These are phyloP conservation scores for Euthynnus affinis DNA, from an alignment of 2,797 vertebrate species.

Conservation along the genomic window DNA sequence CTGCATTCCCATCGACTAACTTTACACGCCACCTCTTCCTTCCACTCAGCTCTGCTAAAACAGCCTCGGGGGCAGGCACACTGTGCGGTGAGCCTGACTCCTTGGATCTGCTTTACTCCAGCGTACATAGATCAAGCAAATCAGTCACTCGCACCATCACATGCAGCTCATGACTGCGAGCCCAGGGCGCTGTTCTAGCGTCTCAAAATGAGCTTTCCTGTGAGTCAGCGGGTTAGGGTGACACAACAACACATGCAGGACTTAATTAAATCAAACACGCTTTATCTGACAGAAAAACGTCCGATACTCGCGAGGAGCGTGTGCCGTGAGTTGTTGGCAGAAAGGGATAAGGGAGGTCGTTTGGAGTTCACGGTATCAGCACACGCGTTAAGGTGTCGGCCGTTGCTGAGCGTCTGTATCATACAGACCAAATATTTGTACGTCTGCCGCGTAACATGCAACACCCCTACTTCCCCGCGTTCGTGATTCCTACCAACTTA, in stretches of 20 bases:
- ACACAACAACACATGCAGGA: background rate
- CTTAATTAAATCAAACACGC: constrained; percentile 7
- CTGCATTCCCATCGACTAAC: background rate
- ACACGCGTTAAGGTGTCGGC: background rate
- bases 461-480: background rate
- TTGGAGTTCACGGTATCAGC: constrained; percentile 5
- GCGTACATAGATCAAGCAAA: constrained; percentile 29
- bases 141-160: constrained; percentile 53
- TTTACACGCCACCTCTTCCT: constrained; percentile 14
- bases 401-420: background rate
- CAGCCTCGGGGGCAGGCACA: background rate
- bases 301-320: background rate
- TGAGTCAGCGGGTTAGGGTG: constrained; percentile 28
- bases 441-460: constrained; percentile 6
- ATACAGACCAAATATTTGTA: background rate
- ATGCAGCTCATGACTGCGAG: constrained; percentile 50
- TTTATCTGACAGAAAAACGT: background rate
- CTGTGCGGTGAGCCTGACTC: constrained; percentile 16
- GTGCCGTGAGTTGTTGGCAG: background rate
- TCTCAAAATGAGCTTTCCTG: constrained; percentile 27
- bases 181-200: constrained; percentile 25
- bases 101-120: constrained; percentile 27
- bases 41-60: background rate
- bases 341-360: background rate
- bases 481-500: constrained; percentile 18